A percentile compares a stretch with the other conserved stretches of the same genome.
Conservation (phyloP, 2,888 invertebrate species). For the Microdon myrmicae region DNA sequence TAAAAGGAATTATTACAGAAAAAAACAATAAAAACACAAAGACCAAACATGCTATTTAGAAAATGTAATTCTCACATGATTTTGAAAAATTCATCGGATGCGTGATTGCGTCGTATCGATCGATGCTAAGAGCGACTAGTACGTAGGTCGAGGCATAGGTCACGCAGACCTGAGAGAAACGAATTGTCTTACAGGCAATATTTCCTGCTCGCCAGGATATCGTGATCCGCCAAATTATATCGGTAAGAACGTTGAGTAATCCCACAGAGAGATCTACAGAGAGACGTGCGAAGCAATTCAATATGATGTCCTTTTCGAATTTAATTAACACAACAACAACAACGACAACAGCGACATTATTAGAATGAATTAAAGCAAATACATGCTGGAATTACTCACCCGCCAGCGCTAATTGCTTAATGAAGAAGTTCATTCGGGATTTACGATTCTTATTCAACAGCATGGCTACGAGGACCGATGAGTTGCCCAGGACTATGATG, state of each 20-base stretch:
- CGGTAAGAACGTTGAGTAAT: conserved; percentile 86
- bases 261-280: conserved; percentile 88
- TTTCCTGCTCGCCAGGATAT: conserved; percentile 91
- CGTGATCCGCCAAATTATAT: conserved; percentile 89
- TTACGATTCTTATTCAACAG: conserved; percentile 85
- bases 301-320: neutral
- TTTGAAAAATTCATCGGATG: conserved; percentile 96
- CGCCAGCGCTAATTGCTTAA: conserved; percentile 90
- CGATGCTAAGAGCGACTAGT: conserved; percentile 89
- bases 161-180: conserved; percentile 86
- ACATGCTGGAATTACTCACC: conserved; percentile 78
- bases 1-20: too few species aligned
- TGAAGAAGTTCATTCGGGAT: conserved; percentile 95
- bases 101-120: conserved; percentile 92
- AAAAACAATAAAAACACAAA: too few species aligned
- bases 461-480: conserved; percentile 86
- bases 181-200: conserved; percentile 85
- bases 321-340: too few species aligned
- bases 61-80: conserved; percentile 86
- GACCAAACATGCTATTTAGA: too few species aligned
- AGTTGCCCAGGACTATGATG: conserved; percentile 86
- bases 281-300: conserved; percentile 11
- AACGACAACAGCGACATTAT: too few species aligned
- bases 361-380: too few species aligned
- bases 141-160: conserved; percentile 94